Base-by-base conservation (phyloP, 2,888 invertebrate species). In the Onchidella celtica region DNA sequence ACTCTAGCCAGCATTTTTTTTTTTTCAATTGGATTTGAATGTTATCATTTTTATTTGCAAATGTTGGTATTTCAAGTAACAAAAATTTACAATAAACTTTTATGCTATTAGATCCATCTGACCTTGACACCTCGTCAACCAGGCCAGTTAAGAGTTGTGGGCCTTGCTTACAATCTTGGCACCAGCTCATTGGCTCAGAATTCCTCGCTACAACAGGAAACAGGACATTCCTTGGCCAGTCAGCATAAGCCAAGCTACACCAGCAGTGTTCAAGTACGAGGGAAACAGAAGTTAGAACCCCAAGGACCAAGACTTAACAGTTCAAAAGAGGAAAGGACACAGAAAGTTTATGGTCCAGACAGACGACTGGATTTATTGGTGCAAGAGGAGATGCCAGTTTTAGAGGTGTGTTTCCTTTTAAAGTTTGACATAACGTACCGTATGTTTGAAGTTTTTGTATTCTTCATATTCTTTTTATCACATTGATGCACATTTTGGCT, bases 321-420 rank as follows among this genome's bases (percentile, higher is more conserved):
- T 68, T 93, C 93, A 21, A 94, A 95, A 84, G 94, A 94, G 81
- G 95, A 94, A 82, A 93, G 94, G 47, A 93, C 93, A 14, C 91
- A 92, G 65, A 93, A 94, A 80, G 88, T 94, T 81, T 95, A 95
- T 86, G 95, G 94, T 11, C 93, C 94, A 24, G 96, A 97, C 91
- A 95, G 95, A 86, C 95, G 96, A 85, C 94, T 98, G 76, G 92
- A 96, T 86, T 95, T 97, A 79, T 95, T 95, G 85, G 95, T 98
- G 74, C 95, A 96, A 68, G 96, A 96, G 21, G 95, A 96, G 86
- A 96, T 97, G 84, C 97, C 98, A 0, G 96, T 96, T 89, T 94
- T 98, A 89, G 96, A 97, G 95, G 97, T 96, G 93, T 79, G 76
- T 77, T 2, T 24, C 21, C 2, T 1, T 21, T 21, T 32, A 40